Conservation (phyloP, 2,113 vertebrate species). For the Sarotherodon lohbergeri region DNA sequence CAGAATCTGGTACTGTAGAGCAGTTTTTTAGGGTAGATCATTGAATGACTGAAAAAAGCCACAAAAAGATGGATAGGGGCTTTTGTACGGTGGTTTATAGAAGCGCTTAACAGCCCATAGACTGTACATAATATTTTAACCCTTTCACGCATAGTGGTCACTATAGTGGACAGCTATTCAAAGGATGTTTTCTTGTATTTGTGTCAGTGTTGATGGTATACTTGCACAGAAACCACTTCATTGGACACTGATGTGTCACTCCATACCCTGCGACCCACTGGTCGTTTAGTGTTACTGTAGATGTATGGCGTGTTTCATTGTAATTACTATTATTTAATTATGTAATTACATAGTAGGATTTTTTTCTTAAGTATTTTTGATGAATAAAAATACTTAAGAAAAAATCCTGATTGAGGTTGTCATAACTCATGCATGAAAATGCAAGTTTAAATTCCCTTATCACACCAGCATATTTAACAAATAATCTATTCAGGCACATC, state of each 20-base stretch:
- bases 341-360: too few species aligned
- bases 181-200: background rate
- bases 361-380: background rate
- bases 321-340: background rate
- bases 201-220: background rate
- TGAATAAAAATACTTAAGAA: background rate
- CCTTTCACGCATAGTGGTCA: background rate
- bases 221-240: background rate
- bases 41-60: background rate
- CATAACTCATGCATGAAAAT: background rate
- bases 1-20: background rate
- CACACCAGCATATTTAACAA: background rate
- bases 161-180: background rate
- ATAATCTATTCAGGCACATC: background rate
- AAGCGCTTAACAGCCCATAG: background rate
- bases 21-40: background rate
- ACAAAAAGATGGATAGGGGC: background rate
- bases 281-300: background rate
- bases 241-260: background rate
- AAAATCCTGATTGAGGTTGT: background rate
- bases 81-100: background rate
- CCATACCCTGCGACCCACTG: background rate
- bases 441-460: background rate
- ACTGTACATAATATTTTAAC: background rate
- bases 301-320: background rate